phyloP scores from a whole-genome alignment of 2,888 invertebrate species.

The Caenorhabditis parvicauda region DNA sequence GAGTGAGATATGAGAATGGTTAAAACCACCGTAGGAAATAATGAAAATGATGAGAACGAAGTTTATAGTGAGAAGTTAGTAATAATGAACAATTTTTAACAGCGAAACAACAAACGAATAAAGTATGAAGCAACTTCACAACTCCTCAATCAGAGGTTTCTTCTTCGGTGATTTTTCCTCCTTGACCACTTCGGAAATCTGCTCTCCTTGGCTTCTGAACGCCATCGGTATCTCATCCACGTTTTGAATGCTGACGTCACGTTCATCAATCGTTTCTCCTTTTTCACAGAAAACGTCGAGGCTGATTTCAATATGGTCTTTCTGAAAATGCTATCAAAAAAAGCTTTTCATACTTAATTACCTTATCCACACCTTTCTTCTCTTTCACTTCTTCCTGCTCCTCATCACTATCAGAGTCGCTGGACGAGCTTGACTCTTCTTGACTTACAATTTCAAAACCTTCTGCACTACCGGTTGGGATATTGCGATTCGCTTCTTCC shows the following conservation, averaged over 20 bases:
- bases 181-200: not conserved
- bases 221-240: conserved; percentile 25
- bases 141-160: conserved; percentile 19
- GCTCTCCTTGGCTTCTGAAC: conserved; percentile 4
- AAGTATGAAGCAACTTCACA: conserved; percentile 4
- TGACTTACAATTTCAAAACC: conserved; percentile 18
- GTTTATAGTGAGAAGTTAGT: not conserved
- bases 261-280: conserved; percentile 11
- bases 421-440: not conserved
- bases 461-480: conserved; percentile 7
- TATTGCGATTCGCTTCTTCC: conserved; percentile 35
- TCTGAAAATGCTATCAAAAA: not conserved
- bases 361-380: conserved; percentile 3
- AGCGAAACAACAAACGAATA: conserved; percentile 5
- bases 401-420: conserved; percentile 8
- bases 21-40: not conserved
- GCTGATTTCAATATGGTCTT: conserved; percentile 21
- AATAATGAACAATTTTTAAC: not conserved
- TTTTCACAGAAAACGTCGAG: conserved; percentile 24
- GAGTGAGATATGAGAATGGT: not conserved
- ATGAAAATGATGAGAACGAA: not conserved
- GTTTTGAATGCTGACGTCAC: conserved; percentile 23
- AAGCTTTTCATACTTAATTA: not conserved
- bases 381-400: conserved; percentile 6
- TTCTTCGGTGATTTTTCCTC: conserved; percentile 3